Percentiles rank a stretch among this genome's conserved stretches.
Evolutionary conservation across 2,888 invertebrate species (phyloP).

Genomic region (Drosophila lacicola): DNA sequence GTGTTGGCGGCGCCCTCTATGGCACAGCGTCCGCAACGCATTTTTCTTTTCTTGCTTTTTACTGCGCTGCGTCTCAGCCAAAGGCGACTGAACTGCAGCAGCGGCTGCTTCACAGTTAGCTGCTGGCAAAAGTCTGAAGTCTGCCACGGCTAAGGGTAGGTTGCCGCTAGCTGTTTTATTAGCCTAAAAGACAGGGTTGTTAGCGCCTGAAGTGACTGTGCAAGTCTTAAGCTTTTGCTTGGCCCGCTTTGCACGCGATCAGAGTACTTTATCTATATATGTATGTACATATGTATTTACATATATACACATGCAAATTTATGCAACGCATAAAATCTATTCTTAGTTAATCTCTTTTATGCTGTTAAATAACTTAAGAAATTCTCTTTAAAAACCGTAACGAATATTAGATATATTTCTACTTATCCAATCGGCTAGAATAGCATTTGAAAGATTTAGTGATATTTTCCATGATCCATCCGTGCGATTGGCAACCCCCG

Average conservation of each 20-base stretch:
- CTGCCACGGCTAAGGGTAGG: slow-evolving; percentile 47
- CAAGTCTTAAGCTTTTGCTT: slow-evolving; percentile 1
- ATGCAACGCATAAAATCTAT: no score
- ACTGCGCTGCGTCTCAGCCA: slow-evolving; percentile 8
- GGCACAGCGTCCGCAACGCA: slow-evolving; percentile 35
- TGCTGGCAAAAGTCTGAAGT: background rate
- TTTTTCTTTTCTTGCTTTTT: slow-evolving; percentile 25
- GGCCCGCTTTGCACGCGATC: background rate
- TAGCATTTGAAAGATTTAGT: background rate
- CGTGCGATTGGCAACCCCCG: background rate
- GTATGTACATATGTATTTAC: no score
- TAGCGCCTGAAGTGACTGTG: slow-evolving; percentile 3
- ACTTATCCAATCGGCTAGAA: no score
- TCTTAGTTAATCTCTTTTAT: no score
- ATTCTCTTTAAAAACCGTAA: no score
- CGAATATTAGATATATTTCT: no score
- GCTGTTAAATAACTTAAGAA: no score
- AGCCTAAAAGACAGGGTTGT: slow-evolving; percentile 56
- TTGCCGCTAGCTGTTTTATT: slow-evolving; percentile 31
- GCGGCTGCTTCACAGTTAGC: slow-evolving; percentile 1
- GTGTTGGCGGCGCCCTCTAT: slow-evolving; percentile 57
- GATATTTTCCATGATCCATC: slow-evolving; percentile 13
- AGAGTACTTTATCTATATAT: background rate
- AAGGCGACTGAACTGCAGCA: slow-evolving; percentile 33
- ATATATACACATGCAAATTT: no score